These are phyloP conservation scores for Ptilonorhynchus violaceus DNA, from an alignment of 2,113 vertebrate species.

Conservation along the genomic window DNA sequence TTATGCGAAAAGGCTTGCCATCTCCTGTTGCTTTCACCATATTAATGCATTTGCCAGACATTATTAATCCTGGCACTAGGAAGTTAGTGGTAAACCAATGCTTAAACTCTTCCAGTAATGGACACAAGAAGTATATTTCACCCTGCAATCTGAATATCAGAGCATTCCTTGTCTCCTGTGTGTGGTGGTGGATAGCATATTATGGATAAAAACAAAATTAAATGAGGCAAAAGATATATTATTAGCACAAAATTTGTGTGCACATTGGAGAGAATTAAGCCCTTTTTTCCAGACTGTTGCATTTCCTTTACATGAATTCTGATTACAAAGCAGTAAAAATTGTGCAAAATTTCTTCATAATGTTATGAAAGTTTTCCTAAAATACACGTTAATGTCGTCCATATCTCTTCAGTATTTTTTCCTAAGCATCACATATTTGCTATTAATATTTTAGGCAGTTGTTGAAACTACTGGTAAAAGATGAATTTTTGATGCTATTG, in stretches of 20 bases:
- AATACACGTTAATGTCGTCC: not conserved
- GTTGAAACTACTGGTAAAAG: not conserved
- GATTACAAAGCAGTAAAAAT: not conserved
- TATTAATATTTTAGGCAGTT: not conserved
- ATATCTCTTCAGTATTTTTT: not conserved
- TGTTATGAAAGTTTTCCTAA: not conserved
- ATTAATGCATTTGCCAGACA: conserved; percentile 7
- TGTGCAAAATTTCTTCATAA: not conserved
- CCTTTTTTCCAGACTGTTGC: not conserved
- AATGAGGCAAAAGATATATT: not conserved
- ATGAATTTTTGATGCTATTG: not conserved
- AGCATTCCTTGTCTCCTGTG: not conserved
- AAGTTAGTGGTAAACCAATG: conserved; percentile 41
- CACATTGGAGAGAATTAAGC: not conserved
- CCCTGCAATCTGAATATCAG: not conserved
- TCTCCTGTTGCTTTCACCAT: conserved; percentile 12
- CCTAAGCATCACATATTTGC: not conserved
- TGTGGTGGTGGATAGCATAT: not conserved
- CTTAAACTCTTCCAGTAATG: conserved; percentile 41
- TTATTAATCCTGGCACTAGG: conserved; percentile 22
- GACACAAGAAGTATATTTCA: not conserved
- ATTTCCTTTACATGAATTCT: not conserved
- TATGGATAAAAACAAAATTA: not conserved
- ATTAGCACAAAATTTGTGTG: not conserved
- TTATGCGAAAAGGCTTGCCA: not conserved